Percentiles rank a stretch among this genome's conserved stretches.
Evolutionary conservation across 2,797 vertebrate species (phyloP).

Genomic region (Danio kyathit): DNA sequence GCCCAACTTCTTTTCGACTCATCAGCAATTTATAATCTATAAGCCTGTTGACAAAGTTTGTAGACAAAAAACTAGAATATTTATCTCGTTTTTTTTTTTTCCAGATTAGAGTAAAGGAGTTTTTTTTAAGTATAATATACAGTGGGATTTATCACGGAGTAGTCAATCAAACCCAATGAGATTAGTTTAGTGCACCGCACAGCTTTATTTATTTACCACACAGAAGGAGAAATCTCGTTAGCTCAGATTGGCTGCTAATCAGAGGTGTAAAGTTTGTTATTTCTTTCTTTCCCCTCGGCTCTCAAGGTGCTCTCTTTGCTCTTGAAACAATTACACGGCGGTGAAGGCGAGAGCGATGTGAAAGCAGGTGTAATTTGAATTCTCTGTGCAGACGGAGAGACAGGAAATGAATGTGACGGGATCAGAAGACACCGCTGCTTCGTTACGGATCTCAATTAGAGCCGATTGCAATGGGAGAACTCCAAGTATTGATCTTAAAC

Average conservation of each 20-base stretch:
- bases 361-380: conserved; percentile 57
- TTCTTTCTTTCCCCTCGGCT: conserved; percentile 14
- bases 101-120: no score
- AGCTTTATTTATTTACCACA: conserved; percentile 38
- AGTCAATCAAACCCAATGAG: conserved; percentile 33
- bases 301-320: conserved; percentile 45
- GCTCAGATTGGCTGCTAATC: conserved; percentile 44
- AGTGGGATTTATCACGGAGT: background rate
- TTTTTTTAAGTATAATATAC: background rate
- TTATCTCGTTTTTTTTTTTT: no score
- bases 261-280: conserved; percentile 46
- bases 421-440: conserved; percentile 47
- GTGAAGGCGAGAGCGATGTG: conserved; percentile 45
- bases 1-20: no score
- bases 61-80: no score
- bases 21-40: no score
- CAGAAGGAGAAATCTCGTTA: conserved; percentile 21
- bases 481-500: conserved; percentile 47
- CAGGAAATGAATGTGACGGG: conserved; percentile 55
- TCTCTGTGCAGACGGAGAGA: conserved; percentile 40
- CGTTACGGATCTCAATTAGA: conserved; percentile 56
- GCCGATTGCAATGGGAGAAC: conserved; percentile 43
- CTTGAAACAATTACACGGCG: conserved; percentile 41
- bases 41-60: no score
- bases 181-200: conserved; percentile 22